phyloP scores from a whole-genome alignment of 2,113 vertebrate genomes.

The Podarcis cretensis region DNA sequence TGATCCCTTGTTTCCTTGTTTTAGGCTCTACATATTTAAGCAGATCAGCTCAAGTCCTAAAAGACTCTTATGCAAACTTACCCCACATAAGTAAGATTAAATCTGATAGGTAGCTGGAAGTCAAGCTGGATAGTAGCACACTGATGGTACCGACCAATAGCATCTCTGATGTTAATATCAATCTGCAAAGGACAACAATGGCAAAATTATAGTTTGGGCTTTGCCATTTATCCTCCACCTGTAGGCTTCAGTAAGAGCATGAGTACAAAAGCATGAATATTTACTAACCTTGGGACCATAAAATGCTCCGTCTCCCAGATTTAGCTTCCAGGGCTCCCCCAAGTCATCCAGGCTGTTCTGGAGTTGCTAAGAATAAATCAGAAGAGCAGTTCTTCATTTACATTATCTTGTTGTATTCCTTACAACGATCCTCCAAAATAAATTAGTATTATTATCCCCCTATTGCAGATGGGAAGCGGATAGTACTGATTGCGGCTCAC shows the following conservation, averaged over 20 bases:
- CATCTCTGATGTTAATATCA: slow-evolving; percentile 94
- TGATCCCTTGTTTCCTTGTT: background rate
- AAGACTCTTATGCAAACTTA: slow-evolving; percentile 68
- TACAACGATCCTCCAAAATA: too few species aligned
- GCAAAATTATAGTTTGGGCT: background rate
- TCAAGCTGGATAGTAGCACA: slow-evolving; percentile 97
- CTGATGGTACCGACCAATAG: slow-evolving; percentile 93
- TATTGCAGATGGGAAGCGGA: too few species aligned
- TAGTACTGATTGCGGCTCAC: too few species aligned
- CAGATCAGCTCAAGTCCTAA: background rate
- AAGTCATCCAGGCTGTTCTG: slow-evolving; percentile 91
- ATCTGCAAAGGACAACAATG: slow-evolving; percentile 80
- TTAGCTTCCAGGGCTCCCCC: slow-evolving; percentile 90
- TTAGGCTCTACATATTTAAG: background rate
- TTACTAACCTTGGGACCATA: slow-evolving; percentile 93
- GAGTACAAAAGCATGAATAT: background rate
- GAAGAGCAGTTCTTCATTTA: background rate
- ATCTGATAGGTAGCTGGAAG: slow-evolving; percentile 93
- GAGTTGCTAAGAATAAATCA: slow-evolving; percentile 83
- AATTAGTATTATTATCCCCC: too few species aligned
- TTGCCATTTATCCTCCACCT: background rate
- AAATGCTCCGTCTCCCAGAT: slow-evolving; percentile 93
- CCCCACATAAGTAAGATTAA: slow-evolving; percentile 92
- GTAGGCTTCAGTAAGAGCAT: background rate
- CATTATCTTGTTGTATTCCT: too few species aligned